Percentiles rank a stretch among this genome's conserved stretches.
These are phyloP conservation scores for Diploptera punctata DNA, from an alignment of 2,888 invertebrate genomes.

Conservation along the genomic window DNA sequence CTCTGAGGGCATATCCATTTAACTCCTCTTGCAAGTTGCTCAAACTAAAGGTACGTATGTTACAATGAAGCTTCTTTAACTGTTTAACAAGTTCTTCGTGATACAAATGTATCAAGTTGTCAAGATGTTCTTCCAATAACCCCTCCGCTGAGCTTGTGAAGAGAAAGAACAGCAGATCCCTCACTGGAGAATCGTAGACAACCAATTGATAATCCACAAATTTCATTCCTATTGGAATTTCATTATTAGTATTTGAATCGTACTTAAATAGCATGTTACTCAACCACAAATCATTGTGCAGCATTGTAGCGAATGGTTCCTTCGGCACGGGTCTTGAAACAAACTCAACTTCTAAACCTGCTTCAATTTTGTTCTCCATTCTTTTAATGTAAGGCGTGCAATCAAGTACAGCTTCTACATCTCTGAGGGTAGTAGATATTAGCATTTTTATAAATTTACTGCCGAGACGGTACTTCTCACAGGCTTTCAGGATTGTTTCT, in stretches of 20 bases:
- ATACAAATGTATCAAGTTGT: conserved; percentile 61
- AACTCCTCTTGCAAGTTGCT: conserved; percentile 57
- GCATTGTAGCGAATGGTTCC: conserved; percentile 60
- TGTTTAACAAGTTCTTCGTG: conserved; percentile 58
- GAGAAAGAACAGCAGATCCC: conserved; percentile 64
- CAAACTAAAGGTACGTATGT: conserved; percentile 53
- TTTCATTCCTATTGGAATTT: conserved; percentile 58
- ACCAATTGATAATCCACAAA: conserved; percentile 67
- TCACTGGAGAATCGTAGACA: conserved; percentile 58
- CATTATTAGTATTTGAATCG: conserved; percentile 47
- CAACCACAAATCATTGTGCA: conserved; percentile 66
- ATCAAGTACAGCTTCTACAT: conserved; percentile 12
- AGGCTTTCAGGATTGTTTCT: neutral
- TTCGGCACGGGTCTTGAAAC: conserved; percentile 32
- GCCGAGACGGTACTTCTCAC: neutral
- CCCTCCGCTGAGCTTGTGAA: conserved; percentile 59
- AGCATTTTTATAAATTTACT: conserved; percentile 38
- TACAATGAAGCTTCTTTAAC: conserved; percentile 54
- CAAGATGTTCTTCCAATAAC: conserved; percentile 56
- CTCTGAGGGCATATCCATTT: conserved; percentile 54
- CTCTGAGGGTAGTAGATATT: conserved; percentile 47
- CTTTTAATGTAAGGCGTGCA: conserved; percentile 34
- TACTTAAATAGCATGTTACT: conserved; percentile 65
- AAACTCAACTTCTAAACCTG: neutral
- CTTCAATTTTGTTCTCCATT: conserved; percentile 34